Evolutionary conservation across 1,140 invertebrate species (phyloP), one percentile per base, ranked within the genome.

Genomic region (Planococcus citri): DNA sequence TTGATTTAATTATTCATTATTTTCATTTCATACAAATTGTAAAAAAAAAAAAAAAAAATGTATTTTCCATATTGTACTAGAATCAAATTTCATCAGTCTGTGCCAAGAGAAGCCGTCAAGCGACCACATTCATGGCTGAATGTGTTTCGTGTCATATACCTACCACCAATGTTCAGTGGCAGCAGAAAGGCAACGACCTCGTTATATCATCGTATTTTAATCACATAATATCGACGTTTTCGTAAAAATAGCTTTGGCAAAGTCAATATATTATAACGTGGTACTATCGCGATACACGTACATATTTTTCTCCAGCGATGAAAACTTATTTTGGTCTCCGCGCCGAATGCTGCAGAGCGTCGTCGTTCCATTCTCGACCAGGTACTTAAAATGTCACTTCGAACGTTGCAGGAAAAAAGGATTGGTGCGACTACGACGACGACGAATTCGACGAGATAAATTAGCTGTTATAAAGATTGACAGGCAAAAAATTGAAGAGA

Each of bases 141-240:
- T 64, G 25, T 64, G 60, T 64, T 25, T 64, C 25, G 60, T 64
- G 60, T 64, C 60, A 64, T 25, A 64, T 25, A 4, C 10, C 60
- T n/a, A n/a, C n/a, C n/a, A n/a, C n/a, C n/a, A n/a, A n/a, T n/a
- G n/a, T n/a, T n/a, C n/a, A n/a, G n/a, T n/a, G n/a, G n/a, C n/a
- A n/a, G n/a, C n/a, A n/a, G 22, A 4, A 25, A 64, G 60, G 60
- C 25, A 64, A 64, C 22, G 60, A 64, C 60, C 60, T 64, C 60
- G n/a, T n/a, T n/a, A n/a, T n/a, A n/a, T n/a, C 17, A 20, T 25
- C 20, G 21, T 22, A 22, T 20, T 64, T 24, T 64, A 64, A 25
- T 64, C 60, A 64, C 25, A 64, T 64, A n/a, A n/a, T n/a, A 64
- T 64, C 60, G 60, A 64, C 20, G 17, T 22, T 64, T 64, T 64